Base-by-base conservation (phyloP, 2,797 vertebrate species). In the Pseudotriccus pelzelni region DNA sequence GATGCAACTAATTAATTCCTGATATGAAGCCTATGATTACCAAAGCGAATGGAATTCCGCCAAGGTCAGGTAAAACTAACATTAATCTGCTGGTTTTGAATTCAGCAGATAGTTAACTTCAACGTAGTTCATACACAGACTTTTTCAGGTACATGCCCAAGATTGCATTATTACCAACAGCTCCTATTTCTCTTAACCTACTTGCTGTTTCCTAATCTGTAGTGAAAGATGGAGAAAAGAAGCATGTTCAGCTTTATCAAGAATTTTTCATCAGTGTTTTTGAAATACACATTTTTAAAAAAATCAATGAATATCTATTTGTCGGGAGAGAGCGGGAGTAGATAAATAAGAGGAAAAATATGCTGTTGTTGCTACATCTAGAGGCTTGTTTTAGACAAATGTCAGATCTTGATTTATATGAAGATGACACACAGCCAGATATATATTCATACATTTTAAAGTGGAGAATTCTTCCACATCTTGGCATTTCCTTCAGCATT, bases 371-470 rank as follows among this genome's bases (percentile, higher is more conserved):
- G 36, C 28, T 80, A 78, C 13, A 72, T 69, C 76, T 78, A 75
- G 69, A 91, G 92, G 58, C 69, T 83, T 90, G 52, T 63, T 93
- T 86, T 75, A 91, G 84, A 85, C 58, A 75, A 80, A 55, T 43
- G 39, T 69, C 82, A 92, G 69, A 69, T 88, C 36, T 73, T 91
- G 76, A 68, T 86, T 66, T 86, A 36, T 69, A 83, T 85, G 62
- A 59, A 92, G 49, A 85, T 94, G 92, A 93, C 89, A 94, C 69
- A 66, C 12, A 3, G 55, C 21, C 60, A 90, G 46, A 89, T 43
- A 83, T 0, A 56, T 41, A 67, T 22, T 84, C 32, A 13, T 37
- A 56, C 44, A 87, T 70, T 87, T 87, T 49, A n/a, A 49, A 94
- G 67, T 37, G 32, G 47, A 66, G 62, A 81, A 55, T 73, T 72